Conservation (phyloP, 2,888 invertebrate genomes). For the Leucania comma region DNA sequence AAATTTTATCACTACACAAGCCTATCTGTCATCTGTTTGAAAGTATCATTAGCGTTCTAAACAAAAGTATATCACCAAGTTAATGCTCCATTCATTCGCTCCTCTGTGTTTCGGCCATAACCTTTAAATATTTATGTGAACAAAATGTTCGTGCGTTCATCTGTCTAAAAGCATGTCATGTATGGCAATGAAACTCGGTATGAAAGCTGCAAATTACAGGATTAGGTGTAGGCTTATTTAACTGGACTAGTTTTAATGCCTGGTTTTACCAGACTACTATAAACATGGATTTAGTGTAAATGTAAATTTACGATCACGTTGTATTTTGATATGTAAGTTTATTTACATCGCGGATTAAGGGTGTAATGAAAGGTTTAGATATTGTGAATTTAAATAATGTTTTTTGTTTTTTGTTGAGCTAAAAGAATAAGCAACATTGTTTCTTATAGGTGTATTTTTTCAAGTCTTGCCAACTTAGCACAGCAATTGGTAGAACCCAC, state of each 20-base stretch:
- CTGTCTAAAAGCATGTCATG: conserved; percentile 49
- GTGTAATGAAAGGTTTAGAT: not conserved
- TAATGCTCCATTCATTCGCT: conserved; percentile 31
- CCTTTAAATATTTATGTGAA: conserved; percentile 51
- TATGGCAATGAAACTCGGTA: conserved; percentile 47
- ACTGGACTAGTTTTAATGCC: conserved; percentile 20
- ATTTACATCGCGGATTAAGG: conserved; percentile 8
- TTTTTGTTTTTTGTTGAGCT: not conserved
- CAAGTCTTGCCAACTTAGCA: too few relatives aligned
- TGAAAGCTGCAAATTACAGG: conserved; percentile 50
- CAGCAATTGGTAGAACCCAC: too few relatives aligned
- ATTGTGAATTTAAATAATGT: not conserved
- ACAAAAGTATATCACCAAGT: not conserved
- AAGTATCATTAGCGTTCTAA: conserved; percentile 1
- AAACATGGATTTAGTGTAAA: conserved; percentile 42
- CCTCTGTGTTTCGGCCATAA: conserved; percentile 38
- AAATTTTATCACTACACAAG: not conserved
- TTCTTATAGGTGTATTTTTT: too few relatives aligned
- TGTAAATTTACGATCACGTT: conserved; percentile 33
- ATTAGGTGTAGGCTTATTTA: conserved; percentile 42
- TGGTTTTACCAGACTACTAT: conserved; percentile 32
- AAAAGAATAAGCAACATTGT: too few relatives aligned
- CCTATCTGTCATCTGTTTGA: not conserved
- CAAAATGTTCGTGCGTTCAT: conserved; percentile 44
- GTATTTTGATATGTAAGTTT: conserved; percentile 28